Conservation (phyloP, 2,797 vertebrate genomes). For the Pangasius djambal region DNA sequence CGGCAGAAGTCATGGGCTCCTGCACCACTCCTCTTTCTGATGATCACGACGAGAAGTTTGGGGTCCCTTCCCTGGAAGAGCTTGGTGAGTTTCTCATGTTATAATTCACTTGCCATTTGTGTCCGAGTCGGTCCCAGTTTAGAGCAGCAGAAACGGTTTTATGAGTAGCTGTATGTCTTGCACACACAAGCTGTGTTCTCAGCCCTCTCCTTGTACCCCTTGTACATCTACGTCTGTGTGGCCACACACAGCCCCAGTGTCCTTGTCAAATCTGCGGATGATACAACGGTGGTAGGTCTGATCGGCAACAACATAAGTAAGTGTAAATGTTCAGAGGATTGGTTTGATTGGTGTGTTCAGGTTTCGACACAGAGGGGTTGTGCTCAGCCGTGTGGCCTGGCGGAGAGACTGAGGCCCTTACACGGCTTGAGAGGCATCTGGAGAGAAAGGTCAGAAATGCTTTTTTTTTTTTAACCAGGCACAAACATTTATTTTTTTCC, state of each 20-base stretch:
- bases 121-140: too few species aligned
- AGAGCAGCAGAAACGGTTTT: too few species aligned
- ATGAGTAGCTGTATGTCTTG: too few species aligned
- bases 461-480: not conserved
- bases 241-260: too few species aligned
- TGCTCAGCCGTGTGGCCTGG: slow-evolving; percentile 61
- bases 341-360: slow-evolving; percentile 30
- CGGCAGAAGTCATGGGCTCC: slow-evolving; percentile 58
- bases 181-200: too few species aligned
- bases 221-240: too few species aligned
- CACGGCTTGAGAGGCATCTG: slow-evolving; percentile 60
- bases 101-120: too few species aligned
- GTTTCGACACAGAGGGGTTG: slow-evolving; percentile 60
- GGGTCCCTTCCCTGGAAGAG: slow-evolving; percentile 66
- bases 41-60: slow-evolving; percentile 64
- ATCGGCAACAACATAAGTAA: too few species aligned
- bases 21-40: slow-evolving; percentile 57
- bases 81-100: slow-evolving; percentile 54
- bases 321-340: not conserved
- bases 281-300: too few species aligned
- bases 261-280: too few species aligned
- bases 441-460: slow-evolving; percentile 57
- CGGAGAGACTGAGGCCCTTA: slow-evolving; percentile 61
- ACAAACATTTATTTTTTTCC: not conserved
- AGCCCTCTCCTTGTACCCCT: too few species aligned